Evolutionary conservation across 2,888 invertebrate species (phyloP).

Genomic region (Hydriomena furcata): DNA sequence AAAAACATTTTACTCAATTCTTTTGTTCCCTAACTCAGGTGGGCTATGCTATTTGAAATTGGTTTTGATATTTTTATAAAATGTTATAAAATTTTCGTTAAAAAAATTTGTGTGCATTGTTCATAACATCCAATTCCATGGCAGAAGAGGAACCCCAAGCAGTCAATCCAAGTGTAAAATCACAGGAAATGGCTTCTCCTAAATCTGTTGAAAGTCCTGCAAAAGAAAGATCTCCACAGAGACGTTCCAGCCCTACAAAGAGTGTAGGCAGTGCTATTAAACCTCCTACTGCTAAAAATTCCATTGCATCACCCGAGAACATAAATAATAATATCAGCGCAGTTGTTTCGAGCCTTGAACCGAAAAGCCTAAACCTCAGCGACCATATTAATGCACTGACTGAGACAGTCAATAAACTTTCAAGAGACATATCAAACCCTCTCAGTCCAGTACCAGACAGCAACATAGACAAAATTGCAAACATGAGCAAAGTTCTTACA

Average conservation of each 20-base stretch:
- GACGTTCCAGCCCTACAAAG: constrained; percentile 21
- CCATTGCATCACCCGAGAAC: constrained; percentile 34
- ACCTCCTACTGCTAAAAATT: constrained; percentile 13
- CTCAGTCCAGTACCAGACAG: constrained; percentile 43
- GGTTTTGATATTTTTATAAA: constrained; percentile 18
- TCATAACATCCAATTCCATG: constrained; percentile 4
- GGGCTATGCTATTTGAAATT: constrained; percentile 52
- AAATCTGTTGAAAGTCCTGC: constrained; percentile 14
- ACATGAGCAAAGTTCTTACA: constrained; percentile 69
- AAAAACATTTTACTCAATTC: constrained; percentile 15
- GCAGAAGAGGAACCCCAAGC: constrained; percentile 24
- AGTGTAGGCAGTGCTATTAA: constrained; percentile 11
- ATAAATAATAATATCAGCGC: constrained; percentile 39
- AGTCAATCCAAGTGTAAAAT: constrained; percentile 14
- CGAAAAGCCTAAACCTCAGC: constrained; percentile 48
- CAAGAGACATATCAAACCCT: constrained; percentile 36
- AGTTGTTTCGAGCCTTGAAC: constrained; percentile 45
- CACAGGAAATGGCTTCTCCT: constrained; percentile 9
- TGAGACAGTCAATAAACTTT: constrained; percentile 50
- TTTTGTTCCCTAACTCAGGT: constrained; percentile 47
- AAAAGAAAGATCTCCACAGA: constrained; percentile 15
- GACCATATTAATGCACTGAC: constrained; percentile 55
- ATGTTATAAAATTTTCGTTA: constrained; percentile 47
- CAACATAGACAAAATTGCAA: constrained; percentile 68
- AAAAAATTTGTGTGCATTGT: constrained; percentile 10